Base-by-base conservation (phyloP, 2,797 vertebrate species). In the Antennarius maculatus region DNA sequence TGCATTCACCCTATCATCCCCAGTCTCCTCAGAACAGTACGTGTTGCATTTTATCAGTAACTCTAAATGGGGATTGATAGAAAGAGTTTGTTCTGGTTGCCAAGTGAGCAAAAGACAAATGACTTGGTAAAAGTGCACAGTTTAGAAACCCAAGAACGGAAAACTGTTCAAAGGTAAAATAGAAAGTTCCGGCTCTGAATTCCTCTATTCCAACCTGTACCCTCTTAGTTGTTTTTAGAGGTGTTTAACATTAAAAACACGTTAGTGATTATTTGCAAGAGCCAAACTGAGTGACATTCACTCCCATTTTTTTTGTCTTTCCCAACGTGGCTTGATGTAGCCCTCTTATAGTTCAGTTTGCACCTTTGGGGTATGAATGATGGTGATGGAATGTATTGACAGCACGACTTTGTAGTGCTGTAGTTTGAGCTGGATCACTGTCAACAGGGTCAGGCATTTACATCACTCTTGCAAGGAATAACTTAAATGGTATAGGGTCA, bases 251-350 rank as follows among this genome's bases (percentile, higher is more conserved):
- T 89, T 88, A 76, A 91, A 91, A 75, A 88, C 53, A 79, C 77
- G 77, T 79, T 77, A 90, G 76, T 82, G 85, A 89, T 91, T 85
- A 79, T 90, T 92, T 92, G 84, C 90, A 83, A 90, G 90, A 92
- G 88, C 90, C 91, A 92, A 92, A 91, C 83, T 94, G 92, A 93
- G 93, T 93, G 93, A 94, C 91, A 94, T 94, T 94, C 93, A 93
- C 92, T 93, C 92, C 78, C 78, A 81, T 69, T 61, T n/a, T 48
- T 49, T 47, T 28, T 62, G 53, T 84, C 60, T 81, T 68, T 79
- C 83, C 77, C 74, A 54, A 80, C 61, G 31, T 84, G 74, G 88
- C 86, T 92, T 84, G 80, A 82, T 80, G 69, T 80, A 71, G 84
- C 86, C 79, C 75, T 85, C 81, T 66, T 66, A 64, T 83, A 79